Conservation (phyloP, 2,113 vertebrate genomes). For the Crotalus viridis region DNA sequence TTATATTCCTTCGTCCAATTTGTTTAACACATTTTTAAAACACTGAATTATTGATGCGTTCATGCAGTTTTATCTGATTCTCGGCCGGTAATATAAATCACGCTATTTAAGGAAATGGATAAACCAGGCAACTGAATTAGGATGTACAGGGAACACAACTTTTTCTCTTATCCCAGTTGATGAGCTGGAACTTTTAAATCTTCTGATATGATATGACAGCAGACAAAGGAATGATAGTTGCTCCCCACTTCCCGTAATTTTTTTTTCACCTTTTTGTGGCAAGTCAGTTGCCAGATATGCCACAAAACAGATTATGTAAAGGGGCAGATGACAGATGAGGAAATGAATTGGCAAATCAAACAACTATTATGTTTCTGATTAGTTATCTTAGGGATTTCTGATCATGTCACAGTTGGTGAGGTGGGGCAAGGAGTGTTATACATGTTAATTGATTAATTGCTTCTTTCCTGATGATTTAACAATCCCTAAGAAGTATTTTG, state of each 20-base stretch:
- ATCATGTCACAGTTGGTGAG: not conserved
- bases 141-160: not conserved
- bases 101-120: conserved; percentile 18
- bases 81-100: not conserved
- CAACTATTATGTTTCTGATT: not conserved
- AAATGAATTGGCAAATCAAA: not conserved
- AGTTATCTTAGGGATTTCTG: not conserved
- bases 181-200: not conserved
- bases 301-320: not conserved
- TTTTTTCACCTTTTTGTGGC: not conserved
- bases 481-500: not conserved
- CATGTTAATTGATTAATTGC: conserved; percentile 10
- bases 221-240: not conserved
- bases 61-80: not conserved
- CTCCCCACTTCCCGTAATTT: not conserved
- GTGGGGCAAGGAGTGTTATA: not conserved
- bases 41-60: not conserved
- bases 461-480: not conserved
- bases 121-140: not conserved
- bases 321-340: not conserved
- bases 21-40: conserved; percentile 21
- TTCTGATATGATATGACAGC: not conserved
- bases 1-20: not conserved
- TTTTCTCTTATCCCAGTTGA: not conserved
- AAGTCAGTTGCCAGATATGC: not conserved